Evolutionary conservation across 2,888 invertebrate genomes (phyloP), one percentile per base, ranked within the genome.

Genomic region (Parthenolecanium corni): DNA sequence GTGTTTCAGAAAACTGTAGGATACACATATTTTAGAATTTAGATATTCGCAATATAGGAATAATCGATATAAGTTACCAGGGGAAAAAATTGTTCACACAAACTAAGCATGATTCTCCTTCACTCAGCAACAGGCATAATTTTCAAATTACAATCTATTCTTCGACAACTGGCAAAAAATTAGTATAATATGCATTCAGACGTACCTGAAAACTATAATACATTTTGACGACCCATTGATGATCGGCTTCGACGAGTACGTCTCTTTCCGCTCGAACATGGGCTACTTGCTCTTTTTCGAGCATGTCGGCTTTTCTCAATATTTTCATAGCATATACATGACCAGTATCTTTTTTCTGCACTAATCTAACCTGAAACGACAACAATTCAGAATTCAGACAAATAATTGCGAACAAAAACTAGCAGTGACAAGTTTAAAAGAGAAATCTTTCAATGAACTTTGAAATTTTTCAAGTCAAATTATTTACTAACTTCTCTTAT

Each of bases 311-410:
- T 75, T 99, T 99, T 67, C 96, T 82, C 64, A 99, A 82, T 72
- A 99, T 98, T 78, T 99, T 98, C 98, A 98, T 98, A 42, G 98
- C 98, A 76, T 97, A 98, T 57, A 99, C 93, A 76, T 98, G 97
- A 3, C 98, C 98, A 1, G 97, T 98, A 75, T 99, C 98, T 76
- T 94, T 94, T 77, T 99, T 99, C 78, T 99, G 98, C 62, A 97
- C 98, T 65, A 99, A 80, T 67, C 98, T 85, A 64, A 97, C 97
- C 80, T 83, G 66, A 18, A 65, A 58, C n/a, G n/a, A n/a, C n/a
- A n/a, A n/a, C n/a, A n/a, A n/a, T n/a, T n/a, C n/a, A n/a, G n/a
- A n/a, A n/a, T n/a, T 57, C 63, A 47, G 31, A 58, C 66, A 62
- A 65, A 56, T 42, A 44, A 44, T 21, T 21, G 18, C 21, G 20